Evolutionary conservation across 1,140 invertebrate genomes (phyloP).

Genomic region (Temnothorax nylanderi): DNA sequence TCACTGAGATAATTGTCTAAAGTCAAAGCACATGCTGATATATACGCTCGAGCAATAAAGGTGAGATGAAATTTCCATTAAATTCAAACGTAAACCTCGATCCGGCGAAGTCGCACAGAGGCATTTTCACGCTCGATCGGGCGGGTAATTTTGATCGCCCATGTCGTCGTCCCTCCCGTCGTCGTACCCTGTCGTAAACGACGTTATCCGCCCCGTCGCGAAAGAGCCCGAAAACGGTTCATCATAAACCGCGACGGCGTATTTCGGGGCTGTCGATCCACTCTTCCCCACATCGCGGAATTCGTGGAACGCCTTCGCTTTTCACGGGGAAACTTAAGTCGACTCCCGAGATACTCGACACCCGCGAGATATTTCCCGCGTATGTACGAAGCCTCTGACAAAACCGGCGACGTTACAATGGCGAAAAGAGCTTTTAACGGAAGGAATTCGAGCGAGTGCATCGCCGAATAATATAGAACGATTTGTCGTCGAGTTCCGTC

Average conservation of each 20-base stretch:
- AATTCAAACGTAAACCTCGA: conserved; percentile 41
- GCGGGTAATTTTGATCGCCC: conserved; percentile 51
- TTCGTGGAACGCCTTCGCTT: conserved; percentile 31
- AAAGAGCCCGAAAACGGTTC: conserved; percentile 44
- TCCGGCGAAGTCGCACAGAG: conserved; percentile 7
- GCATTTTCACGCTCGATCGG: conserved; percentile 51
- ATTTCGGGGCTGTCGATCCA: conserved; percentile 46
- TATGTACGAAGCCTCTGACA: not conserved
- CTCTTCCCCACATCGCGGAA: conserved; percentile 21
- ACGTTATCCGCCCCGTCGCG: conserved; percentile 28
- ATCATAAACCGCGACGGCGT: conserved; percentile 46
- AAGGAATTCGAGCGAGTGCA: conserved; percentile 3
- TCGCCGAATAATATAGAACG: conserved; percentile 27
- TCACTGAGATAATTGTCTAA: not conserved
- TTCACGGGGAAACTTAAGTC: conserved; percentile 41
- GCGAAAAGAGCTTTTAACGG: conserved; percentile 9
- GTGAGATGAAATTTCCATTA: conserved; percentile 49
- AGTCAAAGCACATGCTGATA: not conserved
- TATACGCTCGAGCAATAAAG: conserved; percentile 11
- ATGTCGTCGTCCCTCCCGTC: not conserved
- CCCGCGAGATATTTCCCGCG: conserved; percentile 13
- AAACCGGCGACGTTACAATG: not conserved
- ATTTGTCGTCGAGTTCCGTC: conserved; percentile 18
- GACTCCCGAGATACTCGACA: conserved; percentile 34
- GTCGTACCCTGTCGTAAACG: conserved; percentile 34